These are phyloP conservation scores for Peromyscus nudipes DNA, from an alignment of 2,797 vertebrate species.

Conservation along the genomic window DNA sequence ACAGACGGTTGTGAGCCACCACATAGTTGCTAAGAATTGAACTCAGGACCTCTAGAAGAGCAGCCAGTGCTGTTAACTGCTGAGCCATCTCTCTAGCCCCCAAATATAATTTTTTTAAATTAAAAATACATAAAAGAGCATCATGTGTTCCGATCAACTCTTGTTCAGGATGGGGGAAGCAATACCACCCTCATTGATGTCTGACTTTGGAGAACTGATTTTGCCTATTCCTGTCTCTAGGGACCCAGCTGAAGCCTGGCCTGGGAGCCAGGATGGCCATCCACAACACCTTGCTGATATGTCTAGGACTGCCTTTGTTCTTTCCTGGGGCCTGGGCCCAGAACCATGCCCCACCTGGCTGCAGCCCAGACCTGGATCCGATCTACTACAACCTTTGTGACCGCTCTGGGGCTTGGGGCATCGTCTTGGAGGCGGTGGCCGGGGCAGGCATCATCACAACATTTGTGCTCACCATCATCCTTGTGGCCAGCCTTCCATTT, in stretches of 20 bases:
- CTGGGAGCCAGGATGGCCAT: conserved; percentile 79
- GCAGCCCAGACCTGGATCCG: conserved; percentile 89
- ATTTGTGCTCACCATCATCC: conserved; percentile 92
- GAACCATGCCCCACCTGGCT: conserved; percentile 87
- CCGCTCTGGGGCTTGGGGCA: conserved; percentile 92
- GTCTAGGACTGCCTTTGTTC: conserved; percentile 76
- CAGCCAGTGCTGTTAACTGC: too few species aligned
- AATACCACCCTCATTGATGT: accelerated
- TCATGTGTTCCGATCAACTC: accelerated
- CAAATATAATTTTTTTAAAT: not conserved
- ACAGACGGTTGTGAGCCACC: too few species aligned
- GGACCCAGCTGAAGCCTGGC: conserved; percentile 59
- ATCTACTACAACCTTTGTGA: conserved; percentile 96
- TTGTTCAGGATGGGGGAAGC: not conserved
- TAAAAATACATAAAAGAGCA: not conserved
- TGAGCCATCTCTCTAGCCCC: too few species aligned
- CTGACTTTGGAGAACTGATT: conserved; percentile 18
- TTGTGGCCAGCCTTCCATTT: conserved; percentile 95
- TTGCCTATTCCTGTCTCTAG: conserved; percentile 5
- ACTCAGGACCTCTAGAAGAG: too few species aligned
- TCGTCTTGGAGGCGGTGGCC: conserved; percentile 94
- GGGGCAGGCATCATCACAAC: conserved; percentile 90
- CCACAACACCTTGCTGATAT: conserved; percentile 6
- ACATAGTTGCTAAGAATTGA: too few species aligned
- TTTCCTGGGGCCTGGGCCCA: conserved; percentile 76